Evolutionary conservation across 2,888 invertebrate genomes (phyloP).

Genomic region (Bellardia bayeri): DNA sequence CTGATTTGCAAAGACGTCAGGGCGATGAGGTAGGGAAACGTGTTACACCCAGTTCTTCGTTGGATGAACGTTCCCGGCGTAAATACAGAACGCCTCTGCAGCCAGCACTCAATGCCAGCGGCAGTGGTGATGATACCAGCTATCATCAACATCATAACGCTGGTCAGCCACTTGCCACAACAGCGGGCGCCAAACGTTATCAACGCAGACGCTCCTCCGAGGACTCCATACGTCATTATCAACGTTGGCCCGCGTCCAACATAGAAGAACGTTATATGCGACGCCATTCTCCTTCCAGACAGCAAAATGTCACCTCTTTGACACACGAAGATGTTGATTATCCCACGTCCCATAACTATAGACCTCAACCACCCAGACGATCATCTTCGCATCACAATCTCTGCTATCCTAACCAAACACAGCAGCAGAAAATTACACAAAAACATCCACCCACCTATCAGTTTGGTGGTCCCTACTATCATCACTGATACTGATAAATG

Average conservation of each 20-base stretch:
- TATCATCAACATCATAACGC: constrained; percentile 73
- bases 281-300: constrained; percentile 77
- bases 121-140: constrained; percentile 79
- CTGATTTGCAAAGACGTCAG: constrained; percentile 77
- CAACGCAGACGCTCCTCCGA: constrained; percentile 81
- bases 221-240: constrained; percentile 80
- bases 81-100: constrained; percentile 75
- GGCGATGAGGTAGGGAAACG: constrained; percentile 74
- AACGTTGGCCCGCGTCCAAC: constrained; percentile 79
- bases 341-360: constrained; percentile 75
- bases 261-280: constrained; percentile 80
- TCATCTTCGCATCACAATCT: constrained; percentile 89
- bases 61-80: constrained; percentile 79
- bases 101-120: constrained; percentile 8
- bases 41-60: constrained; percentile 79
- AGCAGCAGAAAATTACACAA: constrained; percentile 35
- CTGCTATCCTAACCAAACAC: constrained; percentile 81
- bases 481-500: constrained; percentile 54
- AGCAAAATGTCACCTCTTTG: constrained; percentile 18
- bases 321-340: constrained; percentile 70
- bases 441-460: constrained; percentile 81
- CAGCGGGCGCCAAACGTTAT: constrained; percentile 77
- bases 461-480: constrained; percentile 84
- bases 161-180: constrained; percentile 61
- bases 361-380: constrained; percentile 75